Percentiles rank a stretch among this genome's conserved stretches.
These are phyloP conservation scores for Hesperia comma DNA, from an alignment of 2,888 invertebrate genomes.

Conservation along the genomic window DNA sequence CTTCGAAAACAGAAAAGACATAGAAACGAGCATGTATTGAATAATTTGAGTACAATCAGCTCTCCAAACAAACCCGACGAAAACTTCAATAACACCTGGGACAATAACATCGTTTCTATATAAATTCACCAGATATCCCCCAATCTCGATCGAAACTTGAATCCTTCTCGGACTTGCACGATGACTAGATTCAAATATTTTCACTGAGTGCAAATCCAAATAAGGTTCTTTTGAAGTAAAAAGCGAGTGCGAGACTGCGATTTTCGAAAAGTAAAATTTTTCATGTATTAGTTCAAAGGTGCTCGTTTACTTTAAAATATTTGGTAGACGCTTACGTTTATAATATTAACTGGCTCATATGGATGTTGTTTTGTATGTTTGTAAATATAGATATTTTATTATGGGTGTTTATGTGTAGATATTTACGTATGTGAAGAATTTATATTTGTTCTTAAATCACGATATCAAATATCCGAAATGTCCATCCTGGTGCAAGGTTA, in stretches of 20 bases:
- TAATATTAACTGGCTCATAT: neutral
- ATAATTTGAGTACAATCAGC: no score
- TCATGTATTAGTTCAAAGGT: conserved; percentile 45
- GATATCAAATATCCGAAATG: no score
- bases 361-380: no score
- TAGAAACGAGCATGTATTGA: no score
- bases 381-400: no score
- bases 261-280: conserved; percentile 56
- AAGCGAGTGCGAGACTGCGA: conserved; percentile 51
- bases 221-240: conserved; percentile 60
- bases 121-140: conserved; percentile 48
- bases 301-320: conserved; percentile 29
- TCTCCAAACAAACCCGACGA: no score
- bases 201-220: conserved; percentile 63
- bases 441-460: no score
- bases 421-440: no score
- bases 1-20: no score
- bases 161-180: conserved; percentile 53
- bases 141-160: conserved; percentile 57
- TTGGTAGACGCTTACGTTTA: conserved; percentile 12
- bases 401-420: no score
- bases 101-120: conserved; percentile 1
- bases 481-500: no score
- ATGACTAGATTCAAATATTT: conserved; percentile 73
- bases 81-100: neutral